These are phyloP conservation scores for Parnassius glacialis DNA, from an alignment of 2,888 invertebrate species.

Conservation along the genomic window DNA sequence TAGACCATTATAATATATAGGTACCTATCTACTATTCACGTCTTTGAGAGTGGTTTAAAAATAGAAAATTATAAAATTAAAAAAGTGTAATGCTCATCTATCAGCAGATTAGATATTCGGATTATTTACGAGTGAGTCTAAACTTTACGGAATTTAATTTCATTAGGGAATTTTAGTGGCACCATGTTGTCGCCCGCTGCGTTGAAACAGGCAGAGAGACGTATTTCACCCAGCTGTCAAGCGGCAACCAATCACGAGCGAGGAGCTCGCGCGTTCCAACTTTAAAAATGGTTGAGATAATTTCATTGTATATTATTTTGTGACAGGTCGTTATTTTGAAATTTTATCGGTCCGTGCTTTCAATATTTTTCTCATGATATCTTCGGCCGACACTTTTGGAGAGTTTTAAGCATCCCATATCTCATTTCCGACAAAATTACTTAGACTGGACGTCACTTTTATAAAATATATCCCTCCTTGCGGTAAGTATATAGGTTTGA, in stretches of 20 bases:
- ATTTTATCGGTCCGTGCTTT: constrained; percentile 70
- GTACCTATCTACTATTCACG: too few relatives aligned
- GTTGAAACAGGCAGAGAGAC: constrained; percentile 59
- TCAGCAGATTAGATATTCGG: constrained; percentile 76
- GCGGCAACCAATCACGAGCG: constrained; percentile 61
- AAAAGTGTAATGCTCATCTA: constrained; percentile 63
- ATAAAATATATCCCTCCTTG: constrained; percentile 13
- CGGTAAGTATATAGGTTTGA: constrained; percentile 7
- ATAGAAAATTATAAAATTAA: constrained; percentile 40
- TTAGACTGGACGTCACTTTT: constrained; percentile 10
- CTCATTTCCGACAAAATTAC: constrained; percentile 23
- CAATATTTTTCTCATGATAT: constrained; percentile 59
- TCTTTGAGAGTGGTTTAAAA: too few relatives aligned
- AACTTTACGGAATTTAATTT: constrained; percentile 81
- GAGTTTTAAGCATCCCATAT: constrained; percentile 18
- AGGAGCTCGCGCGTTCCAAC: constrained; percentile 58
- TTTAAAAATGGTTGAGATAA: constrained; percentile 80
- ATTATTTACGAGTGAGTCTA: constrained; percentile 77
- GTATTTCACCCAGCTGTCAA: constrained; percentile 78
- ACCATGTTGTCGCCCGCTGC: constrained; percentile 78
- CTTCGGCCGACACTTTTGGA: constrained; percentile 32
- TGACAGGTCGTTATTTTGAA: constrained; percentile 79
- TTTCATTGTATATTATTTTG: constrained; percentile 80
- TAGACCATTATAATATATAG: too few relatives aligned
- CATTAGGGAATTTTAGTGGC: constrained; percentile 76